Evolutionary conservation across 2,113 vertebrate genomes (phyloP), one percentile per base, ranked within the genome.

Genomic region (Sinocyclocheilus anshuiensis): DNA sequence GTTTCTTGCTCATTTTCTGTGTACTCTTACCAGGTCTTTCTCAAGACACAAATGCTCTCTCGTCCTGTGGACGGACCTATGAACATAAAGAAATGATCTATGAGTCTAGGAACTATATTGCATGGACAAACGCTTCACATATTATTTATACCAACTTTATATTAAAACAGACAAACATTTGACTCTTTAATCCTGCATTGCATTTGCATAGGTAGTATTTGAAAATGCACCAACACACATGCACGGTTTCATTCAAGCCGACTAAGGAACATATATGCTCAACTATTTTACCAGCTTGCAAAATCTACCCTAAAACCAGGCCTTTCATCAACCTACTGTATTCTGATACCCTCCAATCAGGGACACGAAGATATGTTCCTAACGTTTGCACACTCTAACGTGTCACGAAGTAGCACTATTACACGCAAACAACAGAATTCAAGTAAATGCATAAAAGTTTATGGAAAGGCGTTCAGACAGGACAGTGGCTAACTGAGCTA

Each of bases 1-100:
- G 95, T 92, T 96, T 97, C 93, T 95, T 97, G 92, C 94, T 97
- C 97, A 97, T 97, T 93, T 95, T 97, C 93, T 87, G 16, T 59
- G 50, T 4, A 10, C 45, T 86, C 74, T 87, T 53, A 20, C 72
- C 45, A 87, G 84, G 18, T 85, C 88, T 86, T 80, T 77, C 80
- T 81, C 55, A 63, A 83, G 77, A 89, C 72, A 87, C 20, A 71
- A 81, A 59, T 75, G 42, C 75, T 81, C 76, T 69, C 12, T 83
- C 42, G 18, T 74, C 63, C 90, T 89, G 74, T 42, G 74, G 36
- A 81, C 12, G 15, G 42, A 86, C 63, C 87, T 59, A 81, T 33
- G 24, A 72, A 77, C 18, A 7, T 1, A 76, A 29, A 77, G 20
- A 86, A 63, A 39, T 13, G 0, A 48, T 48, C 45, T 12, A 26